These are phyloP conservation scores for Brenthis ino DNA, from an alignment of 2,888 invertebrate genomes.

Conservation along the genomic window DNA sequence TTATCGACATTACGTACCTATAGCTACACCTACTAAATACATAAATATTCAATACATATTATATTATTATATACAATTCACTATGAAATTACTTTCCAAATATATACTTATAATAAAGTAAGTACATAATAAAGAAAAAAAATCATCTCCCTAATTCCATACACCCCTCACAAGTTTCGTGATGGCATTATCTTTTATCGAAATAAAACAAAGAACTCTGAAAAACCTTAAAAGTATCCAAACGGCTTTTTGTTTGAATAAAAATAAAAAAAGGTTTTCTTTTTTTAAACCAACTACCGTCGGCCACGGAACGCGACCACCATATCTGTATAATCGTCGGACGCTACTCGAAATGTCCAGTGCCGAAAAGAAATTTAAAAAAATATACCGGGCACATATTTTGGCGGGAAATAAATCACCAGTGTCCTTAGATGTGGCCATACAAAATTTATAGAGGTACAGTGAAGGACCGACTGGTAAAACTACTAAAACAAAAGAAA, in stretches of 20 bases:
- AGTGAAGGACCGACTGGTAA: slow-evolving; percentile 59
- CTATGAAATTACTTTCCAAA: too few species aligned
- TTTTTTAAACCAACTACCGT: slow-evolving; percentile 75
- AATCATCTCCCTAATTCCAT: slow-evolving; percentile 27
- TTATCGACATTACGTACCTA: too few species aligned
- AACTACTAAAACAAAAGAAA: slow-evolving; percentile 62
- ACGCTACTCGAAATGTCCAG: slow-evolving; percentile 78
- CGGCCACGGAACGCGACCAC: slow-evolving; percentile 68
- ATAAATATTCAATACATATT: too few species aligned
- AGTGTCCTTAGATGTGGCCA: slow-evolving; percentile 66
- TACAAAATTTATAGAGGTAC: slow-evolving; percentile 77
- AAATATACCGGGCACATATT: slow-evolving; percentile 73
- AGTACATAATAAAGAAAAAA: slow-evolving; percentile 16
- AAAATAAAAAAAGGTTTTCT: slow-evolving; percentile 56
- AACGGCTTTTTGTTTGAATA: slow-evolving; percentile 62
- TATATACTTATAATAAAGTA: not conserved
- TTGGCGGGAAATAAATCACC: slow-evolving; percentile 81
- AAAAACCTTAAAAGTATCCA: slow-evolving; percentile 54
- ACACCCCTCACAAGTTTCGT: slow-evolving; percentile 45
- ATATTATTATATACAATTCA: too few species aligned
- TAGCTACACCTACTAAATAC: too few species aligned
- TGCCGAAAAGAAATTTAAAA: slow-evolving; percentile 60
- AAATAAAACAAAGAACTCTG: slow-evolving; percentile 54
- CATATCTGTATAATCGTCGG: slow-evolving; percentile 77
- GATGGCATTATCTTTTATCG: slow-evolving; percentile 65